phyloP scores from a whole-genome alignment of 2,797 vertebrate species.

The Harpagifer antarcticus region DNA sequence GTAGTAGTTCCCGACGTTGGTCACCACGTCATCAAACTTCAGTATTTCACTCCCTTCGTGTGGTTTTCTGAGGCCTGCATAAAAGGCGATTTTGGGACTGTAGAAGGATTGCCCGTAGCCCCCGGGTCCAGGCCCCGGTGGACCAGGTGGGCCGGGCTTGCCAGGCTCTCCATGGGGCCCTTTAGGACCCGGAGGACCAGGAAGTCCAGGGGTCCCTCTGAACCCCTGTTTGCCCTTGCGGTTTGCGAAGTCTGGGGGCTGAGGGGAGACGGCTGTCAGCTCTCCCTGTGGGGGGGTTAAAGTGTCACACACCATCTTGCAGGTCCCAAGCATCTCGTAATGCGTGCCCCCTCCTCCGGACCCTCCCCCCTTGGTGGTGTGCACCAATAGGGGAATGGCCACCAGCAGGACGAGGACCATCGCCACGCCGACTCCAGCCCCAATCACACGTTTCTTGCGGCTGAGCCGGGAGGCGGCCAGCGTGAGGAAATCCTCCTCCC shows the following conservation, averaged over 20 bases:
- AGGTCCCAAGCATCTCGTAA: constrained; percentile 95
- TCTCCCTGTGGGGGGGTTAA: constrained; percentile 86
- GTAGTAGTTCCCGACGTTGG: constrained; percentile 95
- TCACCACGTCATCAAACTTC: constrained; percentile 94
- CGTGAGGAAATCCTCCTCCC: constrained; percentile 95
- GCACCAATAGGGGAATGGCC: constrained; percentile 96
- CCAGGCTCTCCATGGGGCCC: constrained; percentile 90
- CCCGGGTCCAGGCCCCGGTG: constrained; percentile 87
- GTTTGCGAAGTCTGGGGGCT: constrained; percentile 85
- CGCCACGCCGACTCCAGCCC: constrained; percentile 94
- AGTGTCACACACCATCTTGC: constrained; percentile 95
- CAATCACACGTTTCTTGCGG: constrained; percentile 94
- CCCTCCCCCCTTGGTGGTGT: constrained; percentile 91
- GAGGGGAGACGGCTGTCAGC: constrained; percentile 82
- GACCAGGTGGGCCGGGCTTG: constrained; percentile 88
- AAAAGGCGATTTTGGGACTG: constrained; percentile 93
- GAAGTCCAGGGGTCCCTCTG: constrained; percentile 87
- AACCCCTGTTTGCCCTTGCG: constrained; percentile 88
- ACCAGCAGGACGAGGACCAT: constrained; percentile 96
- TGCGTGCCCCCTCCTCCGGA: constrained; percentile 88
- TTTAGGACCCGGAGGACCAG: constrained; percentile 88
- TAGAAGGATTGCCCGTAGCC: constrained; percentile 89
- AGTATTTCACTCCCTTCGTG: constrained; percentile 92
- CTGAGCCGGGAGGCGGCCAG: constrained; percentile 95
- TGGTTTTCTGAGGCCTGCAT: constrained; percentile 90